These are phyloP conservation scores for Zaprionus gabonicus DNA, from an alignment of 1,140 invertebrate genomes.

Conservation along the genomic window DNA sequence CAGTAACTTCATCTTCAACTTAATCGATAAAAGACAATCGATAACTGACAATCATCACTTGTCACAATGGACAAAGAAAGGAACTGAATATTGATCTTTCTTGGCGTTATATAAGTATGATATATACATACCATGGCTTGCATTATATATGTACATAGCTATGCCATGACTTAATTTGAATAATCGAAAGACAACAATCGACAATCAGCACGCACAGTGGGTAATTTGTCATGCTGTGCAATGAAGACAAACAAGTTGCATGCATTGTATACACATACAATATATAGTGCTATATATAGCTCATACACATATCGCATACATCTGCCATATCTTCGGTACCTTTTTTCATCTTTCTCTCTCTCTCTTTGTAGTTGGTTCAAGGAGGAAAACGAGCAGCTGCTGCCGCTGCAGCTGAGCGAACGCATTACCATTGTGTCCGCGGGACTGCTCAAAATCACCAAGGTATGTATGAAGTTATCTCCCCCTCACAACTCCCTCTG, in stretches of 20 bases:
- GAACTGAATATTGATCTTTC: background rate
- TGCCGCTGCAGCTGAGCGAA: conserved; percentile 87
- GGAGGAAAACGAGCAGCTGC: conserved; percentile 88
- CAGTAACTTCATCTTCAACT: no score
- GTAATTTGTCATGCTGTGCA: background rate
- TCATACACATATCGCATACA: background rate
- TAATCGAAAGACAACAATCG: background rate
- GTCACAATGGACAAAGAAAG: background rate
- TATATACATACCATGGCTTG: background rate
- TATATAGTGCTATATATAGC: background rate
- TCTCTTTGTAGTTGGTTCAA: conserved; percentile 87
- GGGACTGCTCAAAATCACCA: conserved; percentile 87
- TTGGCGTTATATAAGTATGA: background rate
- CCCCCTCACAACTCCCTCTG: background rate
- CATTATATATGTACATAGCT: background rate
- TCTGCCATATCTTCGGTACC: background rate
- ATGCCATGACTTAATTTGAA: background rate
- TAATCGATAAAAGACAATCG: background rate
- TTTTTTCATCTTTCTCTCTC: conserved; percentile 5
- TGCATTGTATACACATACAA: background rate
- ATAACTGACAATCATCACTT: conserved; percentile 46
- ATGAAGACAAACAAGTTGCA: background rate
- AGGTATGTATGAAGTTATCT: conserved; percentile 82
- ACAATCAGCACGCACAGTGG: background rate
- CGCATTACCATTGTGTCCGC: conserved; percentile 86